phyloP scores from a whole-genome alignment of 2,888 invertebrate genomes.

The Lasioglossum vierecki region DNA sequence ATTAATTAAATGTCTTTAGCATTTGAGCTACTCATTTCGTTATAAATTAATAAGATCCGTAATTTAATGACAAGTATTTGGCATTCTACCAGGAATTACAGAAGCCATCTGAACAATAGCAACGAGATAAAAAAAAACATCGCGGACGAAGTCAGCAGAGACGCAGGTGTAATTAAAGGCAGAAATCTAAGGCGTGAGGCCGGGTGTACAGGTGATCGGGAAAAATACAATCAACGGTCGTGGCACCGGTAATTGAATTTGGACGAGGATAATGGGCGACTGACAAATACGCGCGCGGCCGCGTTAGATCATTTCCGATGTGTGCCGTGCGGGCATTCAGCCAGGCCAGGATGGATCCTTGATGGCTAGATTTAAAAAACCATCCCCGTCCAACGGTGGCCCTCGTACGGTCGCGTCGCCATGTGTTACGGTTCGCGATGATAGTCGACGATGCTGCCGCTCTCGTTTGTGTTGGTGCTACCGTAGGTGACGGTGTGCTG shows the following conservation, averaged over 20 bases:
- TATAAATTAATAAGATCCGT: neutral
- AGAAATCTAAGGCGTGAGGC: constrained; percentile 37
- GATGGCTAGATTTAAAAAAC: constrained; percentile 79
- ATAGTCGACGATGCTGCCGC: constrained; percentile 43
- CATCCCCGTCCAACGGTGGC: constrained; percentile 61
- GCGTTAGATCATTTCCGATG: constrained; percentile 75
- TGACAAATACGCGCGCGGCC: constrained; percentile 73
- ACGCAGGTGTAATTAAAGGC: constrained; percentile 7
- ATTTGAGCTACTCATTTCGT: neutral
- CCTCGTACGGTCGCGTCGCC: constrained; percentile 66
- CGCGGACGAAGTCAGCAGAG: neutral
- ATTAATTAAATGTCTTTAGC: neutral
- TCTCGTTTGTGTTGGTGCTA: constrained; percentile 46
- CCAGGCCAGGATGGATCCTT: constrained; percentile 78
- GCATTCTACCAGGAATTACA: neutral
- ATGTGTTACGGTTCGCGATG: constrained; percentile 70
- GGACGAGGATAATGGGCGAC: constrained; percentile 72
- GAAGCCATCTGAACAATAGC: neutral
- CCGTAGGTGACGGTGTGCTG: constrained; percentile 44
- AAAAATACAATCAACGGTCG: constrained; percentile 66
- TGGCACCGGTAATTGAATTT: constrained; percentile 72
- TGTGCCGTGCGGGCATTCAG: constrained; percentile 75
- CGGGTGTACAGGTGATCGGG: constrained; percentile 47
- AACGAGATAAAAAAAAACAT: neutral
- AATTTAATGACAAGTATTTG: neutral